A percentile compares a stretch with the other conserved stretches of the same genome.
Evolutionary conservation across 2,113 vertebrate species (phyloP).

Genomic region (Castor canadensis): DNA sequence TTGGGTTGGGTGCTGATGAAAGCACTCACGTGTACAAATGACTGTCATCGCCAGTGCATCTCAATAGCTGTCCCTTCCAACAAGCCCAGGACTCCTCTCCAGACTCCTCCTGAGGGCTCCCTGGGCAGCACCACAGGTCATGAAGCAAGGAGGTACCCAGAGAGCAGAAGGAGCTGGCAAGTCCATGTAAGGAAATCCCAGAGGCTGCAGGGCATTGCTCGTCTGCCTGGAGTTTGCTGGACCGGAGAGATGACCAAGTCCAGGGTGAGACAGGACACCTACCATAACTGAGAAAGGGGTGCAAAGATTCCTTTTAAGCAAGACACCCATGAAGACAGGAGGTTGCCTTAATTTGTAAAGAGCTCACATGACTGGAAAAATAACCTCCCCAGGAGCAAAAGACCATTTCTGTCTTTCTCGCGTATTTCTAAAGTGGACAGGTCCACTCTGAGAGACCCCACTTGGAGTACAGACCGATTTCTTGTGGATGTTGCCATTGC

Average conservation of each 20-base stretch:
- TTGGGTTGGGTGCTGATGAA: too few relatives aligned
- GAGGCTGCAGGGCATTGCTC: accelerated
- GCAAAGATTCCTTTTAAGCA: accelerated
- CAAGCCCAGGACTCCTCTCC: neutral
- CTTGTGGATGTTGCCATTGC: accelerated
- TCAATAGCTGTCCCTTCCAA: accelerated
- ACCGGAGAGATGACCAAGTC: accelerated
- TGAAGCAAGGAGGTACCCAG: accelerated
- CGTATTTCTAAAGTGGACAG: accelerated
- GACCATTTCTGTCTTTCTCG: neutral
- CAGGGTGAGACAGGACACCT: accelerated
- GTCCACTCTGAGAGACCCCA: accelerated
- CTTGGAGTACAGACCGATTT: neutral
- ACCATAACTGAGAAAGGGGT: accelerated
- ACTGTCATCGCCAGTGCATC: neutral
- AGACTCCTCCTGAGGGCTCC: too few relatives aligned
- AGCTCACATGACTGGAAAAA: neutral
- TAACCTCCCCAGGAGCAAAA: neutral
- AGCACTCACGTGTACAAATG: too few relatives aligned
- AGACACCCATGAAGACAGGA: accelerated
- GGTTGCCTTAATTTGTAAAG: neutral
- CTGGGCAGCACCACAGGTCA: too few relatives aligned
- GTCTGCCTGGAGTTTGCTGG: too few relatives aligned
- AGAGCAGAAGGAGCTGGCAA: neutral
- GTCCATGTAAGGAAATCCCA: accelerated